Conservation (phyloP, 2,113 vertebrate species). For the Pseudopipra pipra region DNA sequence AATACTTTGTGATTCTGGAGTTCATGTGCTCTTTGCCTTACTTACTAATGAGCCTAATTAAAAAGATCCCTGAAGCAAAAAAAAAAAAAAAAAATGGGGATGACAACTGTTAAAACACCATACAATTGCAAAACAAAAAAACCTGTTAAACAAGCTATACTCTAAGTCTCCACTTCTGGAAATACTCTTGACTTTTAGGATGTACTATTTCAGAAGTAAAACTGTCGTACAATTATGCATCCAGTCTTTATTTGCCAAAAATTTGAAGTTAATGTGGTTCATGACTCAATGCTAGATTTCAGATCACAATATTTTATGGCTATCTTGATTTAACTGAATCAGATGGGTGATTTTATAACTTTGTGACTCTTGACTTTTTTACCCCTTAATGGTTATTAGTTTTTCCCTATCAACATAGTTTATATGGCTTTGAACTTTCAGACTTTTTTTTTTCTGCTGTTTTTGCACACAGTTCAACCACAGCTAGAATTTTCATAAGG, state of each 20-base stretch:
- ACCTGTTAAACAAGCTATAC: neutral
- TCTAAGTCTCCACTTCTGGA: neutral
- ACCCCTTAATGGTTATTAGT: neutral
- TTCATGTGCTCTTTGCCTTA: neutral
- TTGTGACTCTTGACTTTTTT: neutral
- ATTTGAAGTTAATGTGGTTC: neutral
- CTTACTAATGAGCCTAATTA: constrained; percentile 13
- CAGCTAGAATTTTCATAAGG: neutral
- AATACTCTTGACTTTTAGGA: neutral
- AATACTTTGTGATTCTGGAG: neutral
- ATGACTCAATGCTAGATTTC: neutral
- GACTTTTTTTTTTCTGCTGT: neutral
- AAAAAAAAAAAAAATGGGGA: neutral
- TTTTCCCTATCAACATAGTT: neutral
- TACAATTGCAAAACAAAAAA: neutral
- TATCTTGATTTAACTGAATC: neutral
- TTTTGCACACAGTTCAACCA: neutral
- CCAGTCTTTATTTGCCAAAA: neutral
- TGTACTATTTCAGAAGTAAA: neutral
- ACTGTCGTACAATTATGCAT: neutral
- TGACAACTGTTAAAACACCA: neutral
- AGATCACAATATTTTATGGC: neutral
- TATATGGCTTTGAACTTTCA: neutral
- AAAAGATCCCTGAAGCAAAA: neutral
- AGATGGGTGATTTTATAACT: neutral